These are phyloP conservation scores for Hyles vespertilio DNA, from an alignment of 1,140 invertebrate species.

Conservation along the genomic window DNA sequence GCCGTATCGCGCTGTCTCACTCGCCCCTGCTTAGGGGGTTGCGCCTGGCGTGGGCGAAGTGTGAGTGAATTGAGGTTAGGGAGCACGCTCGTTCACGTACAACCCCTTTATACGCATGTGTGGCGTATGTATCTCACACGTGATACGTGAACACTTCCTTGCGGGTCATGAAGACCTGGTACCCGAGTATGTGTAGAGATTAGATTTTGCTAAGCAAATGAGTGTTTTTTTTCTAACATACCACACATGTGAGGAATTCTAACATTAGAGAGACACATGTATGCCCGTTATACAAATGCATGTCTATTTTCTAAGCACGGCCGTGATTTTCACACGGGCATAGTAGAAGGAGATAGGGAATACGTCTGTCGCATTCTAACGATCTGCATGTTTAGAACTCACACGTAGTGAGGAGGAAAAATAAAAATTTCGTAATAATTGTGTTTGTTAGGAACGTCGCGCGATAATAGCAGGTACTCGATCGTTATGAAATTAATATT, in stretches of 20 bases:
- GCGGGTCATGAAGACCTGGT: slow-evolving; percentile 52
- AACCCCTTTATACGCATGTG: slow-evolving; percentile 66
- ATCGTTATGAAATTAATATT: too few relatives aligned
- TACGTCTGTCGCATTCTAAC: slow-evolving; percentile 13
- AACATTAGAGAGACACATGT: slow-evolving; percentile 1
- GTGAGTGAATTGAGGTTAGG: slow-evolving; percentile 54
- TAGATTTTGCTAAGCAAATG: slow-evolving; percentile 74
- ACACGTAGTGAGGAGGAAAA: slow-evolving; percentile 14
- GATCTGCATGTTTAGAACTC: slow-evolving; percentile 15
- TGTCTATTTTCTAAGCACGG: slow-evolving; percentile 29
- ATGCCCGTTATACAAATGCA: slow-evolving; percentile 24
- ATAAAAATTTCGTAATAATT: slow-evolving; percentile 5
- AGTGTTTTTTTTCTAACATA: slow-evolving; percentile 65
- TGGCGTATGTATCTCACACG: slow-evolving; percentile 53
- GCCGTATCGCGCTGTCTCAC: slow-evolving; percentile 30
- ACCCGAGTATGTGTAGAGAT: slow-evolving; percentile 72
- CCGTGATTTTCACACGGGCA: slow-evolving; percentile 24
- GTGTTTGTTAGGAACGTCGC: slow-evolving; percentile 4
- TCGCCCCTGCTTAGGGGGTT: slow-evolving; percentile 54
- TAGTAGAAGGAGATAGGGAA: slow-evolving; percentile 15
- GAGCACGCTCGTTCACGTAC: slow-evolving; percentile 24
- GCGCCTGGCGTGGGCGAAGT: slow-evolving; percentile 23
- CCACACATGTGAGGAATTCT: slow-evolving; percentile 28
- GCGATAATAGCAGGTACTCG: too few relatives aligned
- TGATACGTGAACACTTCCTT: slow-evolving; percentile 61